Percentiles rank a stretch among this genome's conserved stretches.
phyloP scores from a whole-genome alignment of 1,140 invertebrate genomes.

The Lasioglossum albipes region DNA sequence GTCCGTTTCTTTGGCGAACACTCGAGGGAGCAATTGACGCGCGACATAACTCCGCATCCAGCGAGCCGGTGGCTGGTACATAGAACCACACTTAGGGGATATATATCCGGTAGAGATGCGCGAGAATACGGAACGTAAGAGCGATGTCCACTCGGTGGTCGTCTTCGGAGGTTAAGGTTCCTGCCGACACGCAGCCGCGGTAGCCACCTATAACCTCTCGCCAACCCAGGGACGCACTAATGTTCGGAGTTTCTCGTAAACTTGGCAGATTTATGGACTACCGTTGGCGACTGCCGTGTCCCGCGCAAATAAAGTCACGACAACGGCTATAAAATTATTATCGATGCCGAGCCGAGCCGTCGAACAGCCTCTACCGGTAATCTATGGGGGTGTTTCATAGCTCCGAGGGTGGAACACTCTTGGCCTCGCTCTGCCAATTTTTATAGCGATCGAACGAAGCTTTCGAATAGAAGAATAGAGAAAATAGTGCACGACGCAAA shows the following conservation, averaged over 20 bases:
- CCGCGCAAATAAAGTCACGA: constrained; percentile 28
- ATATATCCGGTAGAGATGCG: constrained; percentile 60
- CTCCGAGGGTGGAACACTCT: not conserved
- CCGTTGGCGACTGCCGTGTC: not conserved
- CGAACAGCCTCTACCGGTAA: not conserved
- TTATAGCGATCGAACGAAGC: no score
- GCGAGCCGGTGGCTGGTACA: constrained; percentile 68
- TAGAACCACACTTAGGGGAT: constrained; percentile 76
- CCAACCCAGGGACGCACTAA: constrained; percentile 56
- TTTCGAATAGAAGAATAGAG: not conserved
- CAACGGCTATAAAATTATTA: constrained; percentile 13
- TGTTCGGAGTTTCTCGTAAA: constrained; percentile 43
- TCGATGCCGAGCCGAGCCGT: not conserved
- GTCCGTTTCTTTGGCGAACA: constrained; percentile 54
- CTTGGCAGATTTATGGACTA: constrained; percentile 41
- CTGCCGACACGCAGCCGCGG: constrained; percentile 51
- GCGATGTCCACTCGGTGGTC: constrained; percentile 51
- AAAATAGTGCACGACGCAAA: not conserved
- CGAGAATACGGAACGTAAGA: constrained; percentile 49
- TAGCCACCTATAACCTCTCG: constrained; percentile 67
- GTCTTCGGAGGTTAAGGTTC: constrained; percentile 55
- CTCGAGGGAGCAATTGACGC: constrained; percentile 67
- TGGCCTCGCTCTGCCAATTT: no score
- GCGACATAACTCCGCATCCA: constrained; percentile 70
- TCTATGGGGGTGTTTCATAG: not conserved